phyloP scores from a whole-genome alignment of 2,888 invertebrate genomes.

The Amaurobius ferox region DNA sequence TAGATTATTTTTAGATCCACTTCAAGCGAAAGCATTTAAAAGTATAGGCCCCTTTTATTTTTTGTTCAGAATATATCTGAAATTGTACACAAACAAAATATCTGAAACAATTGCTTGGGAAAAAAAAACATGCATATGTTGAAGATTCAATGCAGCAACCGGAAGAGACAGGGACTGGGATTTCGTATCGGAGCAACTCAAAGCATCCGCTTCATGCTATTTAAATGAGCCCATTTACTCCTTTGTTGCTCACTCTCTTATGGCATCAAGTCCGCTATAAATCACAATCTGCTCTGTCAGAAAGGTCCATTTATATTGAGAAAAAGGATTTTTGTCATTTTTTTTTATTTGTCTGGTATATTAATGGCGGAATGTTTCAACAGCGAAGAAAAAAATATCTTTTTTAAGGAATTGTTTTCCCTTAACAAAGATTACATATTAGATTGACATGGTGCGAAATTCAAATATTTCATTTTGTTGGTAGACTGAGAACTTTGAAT shows the following conservation, averaged over 20 bases:
- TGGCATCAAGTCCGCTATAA: neutral
- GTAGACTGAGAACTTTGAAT: too few species aligned
- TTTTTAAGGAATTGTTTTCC: neutral
- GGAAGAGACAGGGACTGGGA: neutral
- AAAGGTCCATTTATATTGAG: slow-evolving; percentile 1
- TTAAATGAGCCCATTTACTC: neutral
- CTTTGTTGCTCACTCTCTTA: neutral
- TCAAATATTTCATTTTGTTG: neutral
- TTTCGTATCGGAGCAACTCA: neutral
- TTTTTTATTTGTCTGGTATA: neutral
- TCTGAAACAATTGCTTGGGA: too few species aligned
- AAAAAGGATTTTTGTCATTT: neutral
- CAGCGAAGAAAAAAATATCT: neutral
- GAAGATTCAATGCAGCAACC: neutral
- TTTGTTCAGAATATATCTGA: too few species aligned
- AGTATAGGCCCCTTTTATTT: too few species aligned
- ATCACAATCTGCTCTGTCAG: neutral
- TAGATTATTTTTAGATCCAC: too few species aligned
- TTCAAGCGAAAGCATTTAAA: too few species aligned
- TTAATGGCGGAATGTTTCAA: neutral
- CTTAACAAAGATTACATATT: neutral
- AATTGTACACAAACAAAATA: too few species aligned
- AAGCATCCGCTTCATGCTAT: neutral
- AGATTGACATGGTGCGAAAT: neutral
- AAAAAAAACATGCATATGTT: too few species aligned